Percentiles rank a stretch among this genome's conserved stretches.
Conservation (phyloP, 2,797 vertebrate genomes). For the Lithobates pipiens region DNA sequence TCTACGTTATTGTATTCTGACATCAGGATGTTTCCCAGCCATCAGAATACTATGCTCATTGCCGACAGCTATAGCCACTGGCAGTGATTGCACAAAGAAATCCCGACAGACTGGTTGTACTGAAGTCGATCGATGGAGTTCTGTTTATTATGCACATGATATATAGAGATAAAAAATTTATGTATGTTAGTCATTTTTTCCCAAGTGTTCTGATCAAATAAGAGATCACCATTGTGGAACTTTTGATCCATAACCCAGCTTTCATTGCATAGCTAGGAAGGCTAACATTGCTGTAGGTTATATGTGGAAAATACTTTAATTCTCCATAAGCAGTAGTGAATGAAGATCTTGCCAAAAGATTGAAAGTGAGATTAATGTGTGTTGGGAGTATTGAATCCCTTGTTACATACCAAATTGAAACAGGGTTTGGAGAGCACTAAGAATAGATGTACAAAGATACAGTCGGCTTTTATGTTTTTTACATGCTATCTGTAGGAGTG, state of each 20-base stretch:
- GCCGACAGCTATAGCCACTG: no score
- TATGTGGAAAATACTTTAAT: slow-evolving; percentile 53
- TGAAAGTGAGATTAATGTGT: slow-evolving; percentile 56
- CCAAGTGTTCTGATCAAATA: neutral
- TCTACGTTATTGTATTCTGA: no score
- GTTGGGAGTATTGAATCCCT: slow-evolving; percentile 14
- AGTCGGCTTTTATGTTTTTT: slow-evolving; percentile 18
- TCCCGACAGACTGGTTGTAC: no score
- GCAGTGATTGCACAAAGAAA: no score
- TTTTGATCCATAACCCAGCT: neutral
- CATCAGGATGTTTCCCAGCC: no score
- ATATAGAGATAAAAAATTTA: neutral
- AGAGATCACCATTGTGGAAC: neutral
- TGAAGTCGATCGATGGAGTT: no score
- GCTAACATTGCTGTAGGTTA: slow-evolving; percentile 8
- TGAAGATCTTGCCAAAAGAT: slow-evolving; percentile 43
- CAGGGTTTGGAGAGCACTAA: slow-evolving; percentile 40
- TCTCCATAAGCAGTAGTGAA: slow-evolving; percentile 42
- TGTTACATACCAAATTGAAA: slow-evolving; percentile 50
- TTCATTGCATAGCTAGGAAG: slow-evolving; percentile 23
- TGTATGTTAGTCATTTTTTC: neutral
- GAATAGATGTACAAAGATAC: slow-evolving; percentile 48
- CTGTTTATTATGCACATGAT: neutral
- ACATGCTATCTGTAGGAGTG: neutral
- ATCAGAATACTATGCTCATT: no score